Evolutionary conservation across 2,113 vertebrate genomes (phyloP).

Genomic region (Alexandromys fortis): DNA sequence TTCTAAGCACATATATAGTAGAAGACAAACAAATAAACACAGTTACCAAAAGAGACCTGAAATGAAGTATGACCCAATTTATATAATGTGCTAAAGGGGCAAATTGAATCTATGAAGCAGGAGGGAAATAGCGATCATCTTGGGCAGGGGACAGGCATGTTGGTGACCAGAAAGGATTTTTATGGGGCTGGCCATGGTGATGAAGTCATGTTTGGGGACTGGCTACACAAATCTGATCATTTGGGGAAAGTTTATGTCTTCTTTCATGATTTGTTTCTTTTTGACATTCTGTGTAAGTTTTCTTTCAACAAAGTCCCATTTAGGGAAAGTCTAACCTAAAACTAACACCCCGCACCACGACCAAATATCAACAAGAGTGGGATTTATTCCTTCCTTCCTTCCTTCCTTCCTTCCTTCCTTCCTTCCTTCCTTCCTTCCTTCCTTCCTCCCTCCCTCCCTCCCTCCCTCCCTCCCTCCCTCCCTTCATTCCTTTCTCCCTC

Average conservation of each 20-base stretch:
- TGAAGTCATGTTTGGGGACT: neutral
- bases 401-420: too few relatives aligned
- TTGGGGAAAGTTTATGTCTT: conserved; percentile 40
- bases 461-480: too few relatives aligned
- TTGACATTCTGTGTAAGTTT: neutral
- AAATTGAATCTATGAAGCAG: neutral
- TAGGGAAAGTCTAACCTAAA: neutral
- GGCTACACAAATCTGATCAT: neutral
- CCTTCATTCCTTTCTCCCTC: too few relatives aligned
- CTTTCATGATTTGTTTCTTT: neutral
- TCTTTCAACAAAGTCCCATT: neutral
- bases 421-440: too few relatives aligned
- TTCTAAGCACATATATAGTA: neutral
- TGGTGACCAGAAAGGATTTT: neutral
- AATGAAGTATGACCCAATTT: conserved; percentile 10
- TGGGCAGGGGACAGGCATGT: neutral
- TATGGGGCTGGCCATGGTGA: too few relatives aligned
- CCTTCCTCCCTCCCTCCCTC: too few relatives aligned
- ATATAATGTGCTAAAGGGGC: conserved; percentile 30
- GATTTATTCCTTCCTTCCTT: neutral
- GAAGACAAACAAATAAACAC: conserved; percentile 1
- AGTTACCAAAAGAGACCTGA: neutral
- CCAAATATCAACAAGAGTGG: neutral
- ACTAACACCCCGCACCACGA: neutral
- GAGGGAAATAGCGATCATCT: neutral